phyloP scores from a whole-genome alignment of 1,140 invertebrate species.

The Bilobella aurantiaca region DNA sequence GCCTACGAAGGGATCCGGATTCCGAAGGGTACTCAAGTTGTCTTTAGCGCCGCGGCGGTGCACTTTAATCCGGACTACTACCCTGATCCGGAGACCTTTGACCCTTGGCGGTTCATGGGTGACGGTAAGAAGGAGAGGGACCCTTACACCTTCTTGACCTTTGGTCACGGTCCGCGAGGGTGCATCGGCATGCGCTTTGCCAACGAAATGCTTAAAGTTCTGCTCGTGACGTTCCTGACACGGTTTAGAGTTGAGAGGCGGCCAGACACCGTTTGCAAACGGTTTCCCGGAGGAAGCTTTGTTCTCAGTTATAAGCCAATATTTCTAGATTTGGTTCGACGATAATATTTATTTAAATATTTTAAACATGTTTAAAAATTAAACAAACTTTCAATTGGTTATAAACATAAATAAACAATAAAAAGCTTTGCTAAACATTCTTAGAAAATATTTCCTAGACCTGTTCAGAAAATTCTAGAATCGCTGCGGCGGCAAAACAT shows the following conservation, averaged over 20 bases:
- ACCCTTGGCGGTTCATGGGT: slow-evolving; percentile 35
- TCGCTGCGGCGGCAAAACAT: slow-evolving; percentile 5
- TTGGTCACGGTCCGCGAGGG: slow-evolving; percentile 42
- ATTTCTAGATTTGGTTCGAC: background rate
- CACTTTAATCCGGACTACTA: slow-evolving; percentile 41
- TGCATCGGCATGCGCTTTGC: slow-evolving; percentile 38
- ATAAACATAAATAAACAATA: no score
- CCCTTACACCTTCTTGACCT: slow-evolving; percentile 39
- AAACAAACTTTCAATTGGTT: no score
- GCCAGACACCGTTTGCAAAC: background rate
- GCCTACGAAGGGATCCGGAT: slow-evolving; percentile 9
- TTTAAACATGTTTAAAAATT: no score
- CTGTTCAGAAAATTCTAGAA: no score
- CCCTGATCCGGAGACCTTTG: slow-evolving; percentile 35
- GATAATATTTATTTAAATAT: no score
- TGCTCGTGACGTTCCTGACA: background rate
- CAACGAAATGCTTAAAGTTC: background rate
- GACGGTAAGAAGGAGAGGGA: slow-evolving; percentile 26
- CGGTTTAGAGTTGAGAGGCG: background rate
- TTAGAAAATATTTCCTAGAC: no score
- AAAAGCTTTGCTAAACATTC: no score
- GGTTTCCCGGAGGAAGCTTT: background rate
- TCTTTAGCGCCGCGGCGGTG: slow-evolving; percentile 48
- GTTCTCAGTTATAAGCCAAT: background rate
- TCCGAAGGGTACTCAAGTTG: slow-evolving; percentile 41